Base-by-base conservation (phyloP, 2,888 invertebrate genomes). In the Petrolisthes cinctipes region DNA sequence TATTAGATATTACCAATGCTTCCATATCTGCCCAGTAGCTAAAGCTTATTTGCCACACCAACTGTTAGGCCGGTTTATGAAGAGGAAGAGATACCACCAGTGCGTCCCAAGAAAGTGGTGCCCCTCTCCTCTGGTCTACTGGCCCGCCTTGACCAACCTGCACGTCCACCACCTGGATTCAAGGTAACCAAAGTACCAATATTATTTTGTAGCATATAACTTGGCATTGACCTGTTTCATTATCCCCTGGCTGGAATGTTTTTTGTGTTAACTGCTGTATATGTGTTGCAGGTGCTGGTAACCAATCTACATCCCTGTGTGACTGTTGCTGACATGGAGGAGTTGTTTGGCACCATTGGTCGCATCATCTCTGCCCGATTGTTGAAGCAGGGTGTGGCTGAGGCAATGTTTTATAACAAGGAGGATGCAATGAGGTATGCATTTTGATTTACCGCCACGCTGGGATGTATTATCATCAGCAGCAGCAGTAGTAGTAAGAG, bases 341-440 rank as follows among this genome's bases (percentile, higher is more conserved):
- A 98, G 93, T 94, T 98, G 79, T 98, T 98, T 94, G 97, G 97
- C 92, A 98, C 98, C 92, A 96, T 98, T 90, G 98, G 98, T 0
- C 96, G 97, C 79, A 94, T 98, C 92, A 93, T 96, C 86, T 96
- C 96, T 91, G 97, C 97, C 0, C 95, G 96, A 91, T 94, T 98
- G 91, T 96, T 97, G 17, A 95, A 97, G 78, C 96, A 96, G 0
- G 98, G 98, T 0, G 96, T 96, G 3, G 98, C 98, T 0, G 98
- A 98, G 93, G 97, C 98, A 0, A 96, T 97, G 91, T 98, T 97
- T 93, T 96, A 96, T 92, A 95, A 95, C 78, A 94, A 96, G 91
- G 95, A 96, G 91, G 97, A 98, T 93, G 98, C 98, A 57, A 76
- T 84, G 68, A 87, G 83, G 95, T 97, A 92, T 95, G 95, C 92